Percentiles rank a stretch among this genome's conserved stretches.
These are phyloP conservation scores for Epizoanthus stellaris DNA, from an alignment of 92 coral and sea anemone genomes.

Conservation along the genomic window DNA sequence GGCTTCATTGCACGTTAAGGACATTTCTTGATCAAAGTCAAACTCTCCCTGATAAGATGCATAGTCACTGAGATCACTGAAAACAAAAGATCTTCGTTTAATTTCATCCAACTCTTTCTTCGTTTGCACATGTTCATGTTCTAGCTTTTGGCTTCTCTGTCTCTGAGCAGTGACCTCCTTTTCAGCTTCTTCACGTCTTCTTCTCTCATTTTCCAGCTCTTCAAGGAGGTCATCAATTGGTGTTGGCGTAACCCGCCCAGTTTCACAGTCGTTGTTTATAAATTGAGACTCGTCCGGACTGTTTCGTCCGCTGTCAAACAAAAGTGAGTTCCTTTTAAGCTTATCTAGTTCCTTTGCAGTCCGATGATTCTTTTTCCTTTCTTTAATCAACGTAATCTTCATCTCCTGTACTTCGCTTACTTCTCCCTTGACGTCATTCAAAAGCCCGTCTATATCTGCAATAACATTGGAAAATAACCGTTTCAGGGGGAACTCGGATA, in stretches of 20 bases:
- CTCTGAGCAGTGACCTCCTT: conserved; percentile 11
- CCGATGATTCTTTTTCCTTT: conserved; percentile 22
- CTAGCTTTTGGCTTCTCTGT: conserved; percentile 14
- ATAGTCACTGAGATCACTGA: conserved; percentile 34
- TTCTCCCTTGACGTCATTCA: conserved; percentile 20
- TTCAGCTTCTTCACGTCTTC: conserved; percentile 39
- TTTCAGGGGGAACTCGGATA: too few species aligned
- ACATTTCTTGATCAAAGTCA: conserved; percentile 25
- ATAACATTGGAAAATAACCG: not conserved
- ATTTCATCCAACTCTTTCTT: conserved; percentile 36
- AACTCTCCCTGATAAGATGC: conserved; percentile 26
- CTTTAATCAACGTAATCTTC: conserved; percentile 36
- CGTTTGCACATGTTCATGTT: conserved; percentile 29
- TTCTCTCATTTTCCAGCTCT: conserved; percentile 37
- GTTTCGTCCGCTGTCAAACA: conserved; percentile 11
- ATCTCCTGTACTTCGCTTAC: conserved; percentile 37
- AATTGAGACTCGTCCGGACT: conserved; percentile 11
- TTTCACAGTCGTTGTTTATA: not conserved
- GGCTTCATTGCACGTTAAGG: not conserved
- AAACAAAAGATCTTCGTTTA: conserved; percentile 22
- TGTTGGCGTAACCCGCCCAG: conserved; percentile 13
- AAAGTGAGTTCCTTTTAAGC: conserved; percentile 11
- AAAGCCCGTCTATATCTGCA: conserved; percentile 43
- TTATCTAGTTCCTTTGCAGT: conserved; percentile 22
- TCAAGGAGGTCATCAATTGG: conserved; percentile 31